Evolutionary conservation across 2,797 vertebrate genomes (phyloP), one percentile per base, ranked within the genome.

Genomic region (Hemibagrus guttatus): DNA sequence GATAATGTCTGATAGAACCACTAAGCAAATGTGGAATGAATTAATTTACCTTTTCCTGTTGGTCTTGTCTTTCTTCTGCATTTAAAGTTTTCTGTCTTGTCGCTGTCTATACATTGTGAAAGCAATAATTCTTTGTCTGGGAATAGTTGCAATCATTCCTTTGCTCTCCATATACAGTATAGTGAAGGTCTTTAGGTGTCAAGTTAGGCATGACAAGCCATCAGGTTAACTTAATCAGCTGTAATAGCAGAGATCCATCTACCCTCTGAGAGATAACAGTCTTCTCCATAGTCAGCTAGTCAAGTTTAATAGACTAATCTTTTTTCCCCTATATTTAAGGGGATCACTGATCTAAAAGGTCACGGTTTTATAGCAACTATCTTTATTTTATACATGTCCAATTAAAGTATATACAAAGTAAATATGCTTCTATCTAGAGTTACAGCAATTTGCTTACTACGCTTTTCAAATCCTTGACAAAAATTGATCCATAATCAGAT

Each of bases 1-100:
- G 63, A 82, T 66, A 68, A 83, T 54, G n/a, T 21, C 49, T 83
- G 64, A 54, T 54, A 54, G 63, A 68, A 21, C 46, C 63, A 68
- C 46, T 68, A 52, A 9, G 49, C 63, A 64, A 68, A 68, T 49
- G 28, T 68, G 39, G 28, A 11, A 52, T 54, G n/a, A 82, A 68
- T 82, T 49, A 21, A 80, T 80, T 42, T 42, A 17, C 23, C 3
- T 66, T 52, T 82, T 63, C 23, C 39, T 64, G 1, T 81, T 49
- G 64, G 59, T 64, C 61, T 5, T 81, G 42, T 82, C 19, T 52
- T 68, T 66, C n/a, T 46, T 64, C 14, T 46, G 23, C 26, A 46
- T 64, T 81, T 52, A 64, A 61, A 12, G 26, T 35, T 39, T 23
- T 52, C n/a, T 82, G 26, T 49, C 46, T 49, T 49, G 46, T 49